Conservation (phyloP, 2,888 invertebrate species). For the Pinctada fucata region DNA sequence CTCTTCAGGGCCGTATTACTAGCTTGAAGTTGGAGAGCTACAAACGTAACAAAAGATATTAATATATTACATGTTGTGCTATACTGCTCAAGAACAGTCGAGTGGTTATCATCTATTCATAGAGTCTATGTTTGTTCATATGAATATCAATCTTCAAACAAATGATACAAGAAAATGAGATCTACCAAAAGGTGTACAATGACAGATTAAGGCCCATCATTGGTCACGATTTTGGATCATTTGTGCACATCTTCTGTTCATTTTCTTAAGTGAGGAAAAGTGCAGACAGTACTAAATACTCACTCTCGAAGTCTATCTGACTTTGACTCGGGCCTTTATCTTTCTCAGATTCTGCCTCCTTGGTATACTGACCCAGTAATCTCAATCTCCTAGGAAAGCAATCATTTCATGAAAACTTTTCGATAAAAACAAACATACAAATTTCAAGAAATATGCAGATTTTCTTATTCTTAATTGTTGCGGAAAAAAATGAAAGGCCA, state of each 20-base stretch:
- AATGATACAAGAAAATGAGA: too few relatives aligned
- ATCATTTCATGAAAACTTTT: background rate
- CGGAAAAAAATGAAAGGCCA: too few relatives aligned
- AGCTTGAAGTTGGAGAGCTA: constrained; percentile 61
- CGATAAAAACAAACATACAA: background rate
- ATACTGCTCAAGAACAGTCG: background rate
- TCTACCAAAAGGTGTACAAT: too few relatives aligned
- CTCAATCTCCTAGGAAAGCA: constrained; percentile 51
- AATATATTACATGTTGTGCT: background rate
- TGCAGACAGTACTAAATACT: too few relatives aligned
- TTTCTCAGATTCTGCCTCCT: constrained; percentile 53
- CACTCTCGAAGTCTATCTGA: constrained; percentile 61
- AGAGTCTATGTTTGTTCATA: too few relatives aligned
- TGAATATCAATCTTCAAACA: too few relatives aligned
- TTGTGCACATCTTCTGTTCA: too few relatives aligned
- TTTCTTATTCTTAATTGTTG: too few relatives aligned
- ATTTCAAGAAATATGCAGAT: too few relatives aligned
- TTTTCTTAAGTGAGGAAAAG: too few relatives aligned
- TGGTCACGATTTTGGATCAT: too few relatives aligned
- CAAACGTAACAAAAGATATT: constrained; percentile 21
- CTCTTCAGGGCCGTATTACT: constrained; percentile 56
- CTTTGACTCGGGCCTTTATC: constrained; percentile 43
- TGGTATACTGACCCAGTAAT: constrained; percentile 59
- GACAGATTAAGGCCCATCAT: too few relatives aligned
- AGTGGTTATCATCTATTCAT: background rate